These are phyloP conservation scores for Desmodus rotundus DNA, from an alignment of 2,113 vertebrate species.

Conservation along the genomic window DNA sequence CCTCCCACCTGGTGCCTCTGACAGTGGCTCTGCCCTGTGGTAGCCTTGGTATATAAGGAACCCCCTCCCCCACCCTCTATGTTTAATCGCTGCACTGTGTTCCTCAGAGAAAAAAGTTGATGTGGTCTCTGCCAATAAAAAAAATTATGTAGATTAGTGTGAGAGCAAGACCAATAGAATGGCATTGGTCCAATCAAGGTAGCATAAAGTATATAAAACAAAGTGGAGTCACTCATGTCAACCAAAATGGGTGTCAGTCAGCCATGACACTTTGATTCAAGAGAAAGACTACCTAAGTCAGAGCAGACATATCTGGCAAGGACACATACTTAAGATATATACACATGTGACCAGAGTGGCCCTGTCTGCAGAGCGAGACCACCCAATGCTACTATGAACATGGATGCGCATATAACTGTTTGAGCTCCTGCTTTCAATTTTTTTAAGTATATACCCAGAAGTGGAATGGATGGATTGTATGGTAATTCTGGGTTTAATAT, in stretches of 20 bases:
- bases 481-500: not conserved
- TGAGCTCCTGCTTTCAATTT: not conserved
- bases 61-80: no score
- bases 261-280: no score
- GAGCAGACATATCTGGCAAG: no score
- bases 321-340: no score
- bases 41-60: not conserved
- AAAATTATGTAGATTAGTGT: not conserved
- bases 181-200: no score
- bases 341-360: no score
- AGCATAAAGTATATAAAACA: no score
- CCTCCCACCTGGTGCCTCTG: not conserved
- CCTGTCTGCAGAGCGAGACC: no score
- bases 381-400: not conserved
- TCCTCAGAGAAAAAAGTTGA: not conserved
- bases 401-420: not conserved
- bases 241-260: no score
- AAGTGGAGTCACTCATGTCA: no score
- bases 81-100: fast-evolving
- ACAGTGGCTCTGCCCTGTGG: fast-evolving
- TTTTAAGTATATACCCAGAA: not conserved
- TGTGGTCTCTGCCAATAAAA: not conserved
- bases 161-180: no score
- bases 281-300: no score
- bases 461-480: not conserved